Conservation (phyloP, 1,140 invertebrate genomes). For the Bombus sylvicola region DNA sequence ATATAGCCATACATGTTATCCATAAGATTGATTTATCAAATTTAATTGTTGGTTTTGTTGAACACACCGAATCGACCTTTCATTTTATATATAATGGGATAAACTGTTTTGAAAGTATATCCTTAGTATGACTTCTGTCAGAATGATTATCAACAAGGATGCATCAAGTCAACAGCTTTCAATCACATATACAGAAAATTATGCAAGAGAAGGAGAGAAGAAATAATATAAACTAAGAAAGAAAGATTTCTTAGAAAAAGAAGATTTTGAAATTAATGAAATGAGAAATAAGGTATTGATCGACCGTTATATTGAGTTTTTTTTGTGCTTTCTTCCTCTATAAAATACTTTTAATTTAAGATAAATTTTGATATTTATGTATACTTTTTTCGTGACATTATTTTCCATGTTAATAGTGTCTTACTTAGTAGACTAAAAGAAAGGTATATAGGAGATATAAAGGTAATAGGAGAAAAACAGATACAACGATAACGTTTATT, state of each 20-base stretch:
- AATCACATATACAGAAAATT: not conserved
- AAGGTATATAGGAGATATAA: not conserved
- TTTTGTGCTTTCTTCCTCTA: not conserved
- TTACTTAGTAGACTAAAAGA: not conserved
- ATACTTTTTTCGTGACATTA: not conserved
- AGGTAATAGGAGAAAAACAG: not conserved
- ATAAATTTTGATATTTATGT: not conserved
- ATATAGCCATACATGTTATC: no score
- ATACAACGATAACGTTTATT: not conserved
- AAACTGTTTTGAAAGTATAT: not conserved
- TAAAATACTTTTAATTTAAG: not conserved
- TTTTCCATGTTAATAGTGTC: not conserved
- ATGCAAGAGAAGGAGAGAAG: not conserved
- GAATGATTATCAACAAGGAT: not conserved
- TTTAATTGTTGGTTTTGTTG: not conserved
- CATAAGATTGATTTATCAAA: not conserved
- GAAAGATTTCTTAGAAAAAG: not conserved
- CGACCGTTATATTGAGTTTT: not conserved
- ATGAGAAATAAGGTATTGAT: not conserved
- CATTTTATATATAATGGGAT: not conserved
- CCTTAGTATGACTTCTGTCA: not conserved
- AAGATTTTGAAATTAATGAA: not conserved
- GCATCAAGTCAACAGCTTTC: not conserved
- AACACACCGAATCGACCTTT: not conserved
- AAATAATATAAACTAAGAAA: not conserved